phyloP scores from a whole-genome alignment of 2,888 invertebrate genomes.

The Lithophane ornitopus region DNA sequence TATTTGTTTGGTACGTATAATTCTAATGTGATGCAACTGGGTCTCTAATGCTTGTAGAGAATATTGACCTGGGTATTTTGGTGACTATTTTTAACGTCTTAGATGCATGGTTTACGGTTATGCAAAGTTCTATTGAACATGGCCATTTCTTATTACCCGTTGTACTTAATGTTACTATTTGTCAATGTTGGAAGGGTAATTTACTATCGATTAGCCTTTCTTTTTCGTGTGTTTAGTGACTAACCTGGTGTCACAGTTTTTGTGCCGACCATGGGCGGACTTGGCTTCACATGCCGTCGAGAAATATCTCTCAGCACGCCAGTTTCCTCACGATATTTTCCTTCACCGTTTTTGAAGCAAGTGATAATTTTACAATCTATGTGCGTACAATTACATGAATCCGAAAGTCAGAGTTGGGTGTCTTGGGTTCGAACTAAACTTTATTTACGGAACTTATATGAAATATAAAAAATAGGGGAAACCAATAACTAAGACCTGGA shows the following conservation, averaged over 20 bases:
- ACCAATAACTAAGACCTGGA: not conserved
- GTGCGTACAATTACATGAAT: no score
- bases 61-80: conserved; percentile 53
- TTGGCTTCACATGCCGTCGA: no score
- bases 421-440: no score
- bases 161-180: conserved; percentile 32
- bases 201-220: not conserved
- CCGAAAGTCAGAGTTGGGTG: no score
- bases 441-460: no score
- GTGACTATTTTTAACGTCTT: conserved; percentile 16
- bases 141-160: conserved; percentile 13
- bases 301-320: no score
- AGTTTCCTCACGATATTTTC: no score
- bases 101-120: conserved; percentile 29
- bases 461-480: not conserved
- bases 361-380: no score
- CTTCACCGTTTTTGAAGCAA: no score
- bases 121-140: conserved; percentile 21
- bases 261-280: no score
- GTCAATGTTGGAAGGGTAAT: conserved; percentile 23
- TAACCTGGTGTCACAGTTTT: no score
- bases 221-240: no score
- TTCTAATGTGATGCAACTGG: conserved; percentile 64
- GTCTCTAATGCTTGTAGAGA: conserved; percentile 47
- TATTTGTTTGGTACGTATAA: conserved; percentile 39